Evolutionary conservation across 1,140 invertebrate genomes (phyloP).

Genomic region (Euura saliciscinereae): DNA sequence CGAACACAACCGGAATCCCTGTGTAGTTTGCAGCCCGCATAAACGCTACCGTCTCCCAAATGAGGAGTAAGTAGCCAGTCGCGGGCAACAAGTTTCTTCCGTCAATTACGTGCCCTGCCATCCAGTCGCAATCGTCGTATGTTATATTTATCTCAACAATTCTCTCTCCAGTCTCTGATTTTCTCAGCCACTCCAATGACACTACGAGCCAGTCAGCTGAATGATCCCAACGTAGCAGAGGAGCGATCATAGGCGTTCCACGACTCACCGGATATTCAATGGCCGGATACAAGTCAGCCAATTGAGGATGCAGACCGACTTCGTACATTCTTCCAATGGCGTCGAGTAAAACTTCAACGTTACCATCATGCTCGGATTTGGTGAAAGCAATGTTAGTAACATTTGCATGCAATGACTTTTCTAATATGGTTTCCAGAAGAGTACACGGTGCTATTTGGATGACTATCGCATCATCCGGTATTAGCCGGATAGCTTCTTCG

Average conservation of each 20-base stretch:
- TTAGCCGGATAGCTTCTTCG: conserved; percentile 29
- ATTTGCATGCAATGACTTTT: conserved; percentile 66
- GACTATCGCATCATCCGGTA: conserved; percentile 31
- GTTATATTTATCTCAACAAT: conserved; percentile 65
- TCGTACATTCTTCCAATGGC: conserved; percentile 55
- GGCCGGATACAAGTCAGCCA: conserved; percentile 61
- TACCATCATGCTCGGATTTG: conserved; percentile 59
- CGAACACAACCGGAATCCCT: conserved; percentile 78
- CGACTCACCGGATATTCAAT: conserved; percentile 66
- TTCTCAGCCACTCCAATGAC: conserved; percentile 34
- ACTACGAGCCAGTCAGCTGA: conserved; percentile 49
- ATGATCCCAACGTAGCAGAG: conserved; percentile 73
- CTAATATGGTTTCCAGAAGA: conserved; percentile 65
- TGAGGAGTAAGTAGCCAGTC: conserved; percentile 81
- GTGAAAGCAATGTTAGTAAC: conserved; percentile 47
- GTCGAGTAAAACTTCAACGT: conserved; percentile 9
- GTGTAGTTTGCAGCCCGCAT: conserved; percentile 69
- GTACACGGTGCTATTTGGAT: conserved; percentile 66
- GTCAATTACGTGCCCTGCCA: conserved; percentile 83
- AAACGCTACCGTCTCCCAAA: conserved; percentile 83
- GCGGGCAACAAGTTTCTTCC: conserved; percentile 83
- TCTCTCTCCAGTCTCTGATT: conserved; percentile 65
- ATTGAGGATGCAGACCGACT: conserved; percentile 61
- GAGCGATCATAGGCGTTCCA: conserved; percentile 67
- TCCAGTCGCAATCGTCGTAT: conserved; percentile 73